phyloP scores from a whole-genome alignment of 2,797 vertebrate species.

The Lates japonicus region DNA sequence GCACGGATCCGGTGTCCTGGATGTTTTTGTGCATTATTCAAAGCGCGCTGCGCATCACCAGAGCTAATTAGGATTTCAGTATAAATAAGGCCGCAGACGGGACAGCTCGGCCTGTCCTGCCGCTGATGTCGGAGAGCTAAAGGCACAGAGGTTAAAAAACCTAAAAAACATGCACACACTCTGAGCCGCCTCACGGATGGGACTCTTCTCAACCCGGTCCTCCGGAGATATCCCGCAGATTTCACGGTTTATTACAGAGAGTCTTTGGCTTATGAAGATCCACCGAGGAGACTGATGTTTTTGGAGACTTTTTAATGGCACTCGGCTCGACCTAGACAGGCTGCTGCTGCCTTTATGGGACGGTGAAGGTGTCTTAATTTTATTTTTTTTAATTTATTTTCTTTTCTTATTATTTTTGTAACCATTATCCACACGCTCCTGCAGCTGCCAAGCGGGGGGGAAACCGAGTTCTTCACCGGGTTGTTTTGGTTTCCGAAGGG shows the following conservation, averaged over 20 bases:
- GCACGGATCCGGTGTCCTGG: not conserved
- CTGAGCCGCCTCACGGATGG: conserved; percentile 54
- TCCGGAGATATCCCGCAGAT: conserved; percentile 17
- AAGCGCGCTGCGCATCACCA: conserved; percentile 51
- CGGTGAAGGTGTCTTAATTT: conserved; percentile 47
- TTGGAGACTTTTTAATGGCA: conserved; percentile 51
- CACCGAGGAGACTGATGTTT: conserved; percentile 37
- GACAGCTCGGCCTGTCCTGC: conserved; percentile 54
- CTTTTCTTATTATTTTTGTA: not conserved
- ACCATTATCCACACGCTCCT: conserved; percentile 1
- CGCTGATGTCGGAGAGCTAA: conserved; percentile 40
- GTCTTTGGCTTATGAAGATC: conserved; percentile 20
- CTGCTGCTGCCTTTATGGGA: conserved; percentile 52
- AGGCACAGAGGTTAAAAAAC: conserved; percentile 27
- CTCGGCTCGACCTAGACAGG: conserved; percentile 23
- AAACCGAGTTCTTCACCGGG: conserved; percentile 19
- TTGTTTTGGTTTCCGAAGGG: conserved; percentile 56
- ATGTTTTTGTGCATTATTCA: conserved; percentile 24
- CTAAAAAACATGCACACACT: conserved; percentile 36
- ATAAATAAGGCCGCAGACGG: conserved; percentile 71
- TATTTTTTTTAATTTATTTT: not conserved
- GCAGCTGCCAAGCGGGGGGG: conserved; percentile 26
- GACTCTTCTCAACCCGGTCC: conserved; percentile 31
- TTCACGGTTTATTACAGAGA: conserved; percentile 2
- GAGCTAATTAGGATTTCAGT: conserved; percentile 54